Evolutionary conservation across 1,140 invertebrate genomes (phyloP).

Genomic region (Drosophila micromelanica): DNA sequence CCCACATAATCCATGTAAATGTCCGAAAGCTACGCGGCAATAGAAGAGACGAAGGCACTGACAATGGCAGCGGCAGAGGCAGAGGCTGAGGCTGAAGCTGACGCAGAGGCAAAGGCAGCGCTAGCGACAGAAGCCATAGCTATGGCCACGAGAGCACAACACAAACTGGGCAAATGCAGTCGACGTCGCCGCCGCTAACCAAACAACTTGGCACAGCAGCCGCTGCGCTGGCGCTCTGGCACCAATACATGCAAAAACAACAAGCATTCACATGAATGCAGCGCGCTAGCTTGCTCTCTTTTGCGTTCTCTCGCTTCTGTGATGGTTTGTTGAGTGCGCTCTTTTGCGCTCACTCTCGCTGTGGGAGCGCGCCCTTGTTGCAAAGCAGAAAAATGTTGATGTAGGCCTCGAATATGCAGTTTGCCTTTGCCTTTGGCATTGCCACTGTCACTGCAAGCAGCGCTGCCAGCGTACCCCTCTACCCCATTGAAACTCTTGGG

Average conservation of each 20-base stretch:
- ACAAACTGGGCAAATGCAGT: conserved; percentile 42
- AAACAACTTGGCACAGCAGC: conserved; percentile 49
- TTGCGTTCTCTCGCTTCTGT: conserved; percentile 3
- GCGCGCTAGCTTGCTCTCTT: conserved; percentile 10
- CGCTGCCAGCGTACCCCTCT: conserved; percentile 35
- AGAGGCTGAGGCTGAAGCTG: conserved; percentile 12
- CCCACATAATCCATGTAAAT: conserved; percentile 73
- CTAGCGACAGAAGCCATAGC: conserved; percentile 59
- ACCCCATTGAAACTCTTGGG: conserved; percentile 4
- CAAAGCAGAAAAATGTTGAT: conserved; percentile 72
- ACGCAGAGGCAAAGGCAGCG: conserved; percentile 8
- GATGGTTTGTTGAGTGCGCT: conserved; percentile 19
- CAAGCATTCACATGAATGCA: conserved; percentile 15
- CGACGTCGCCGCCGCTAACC: conserved; percentile 24
- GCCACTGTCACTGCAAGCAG: conserved; percentile 78
- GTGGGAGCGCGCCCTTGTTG: conserved; percentile 58
- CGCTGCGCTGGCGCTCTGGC: conserved; percentile 16
- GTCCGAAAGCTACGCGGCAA: conserved; percentile 44
- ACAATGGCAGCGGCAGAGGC: conserved; percentile 9
- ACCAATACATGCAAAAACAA: conserved; percentile 20
- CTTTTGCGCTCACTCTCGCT: conserved; percentile 19
- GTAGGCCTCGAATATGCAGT: conserved; percentile 81
- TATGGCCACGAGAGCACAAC: conserved; percentile 59
- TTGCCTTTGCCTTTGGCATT: conserved; percentile 76
- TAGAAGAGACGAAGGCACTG: conserved; percentile 11